phyloP scores from a whole-genome alignment of 2,113 vertebrate genomes.

The Corydoras maculifer region DNA sequence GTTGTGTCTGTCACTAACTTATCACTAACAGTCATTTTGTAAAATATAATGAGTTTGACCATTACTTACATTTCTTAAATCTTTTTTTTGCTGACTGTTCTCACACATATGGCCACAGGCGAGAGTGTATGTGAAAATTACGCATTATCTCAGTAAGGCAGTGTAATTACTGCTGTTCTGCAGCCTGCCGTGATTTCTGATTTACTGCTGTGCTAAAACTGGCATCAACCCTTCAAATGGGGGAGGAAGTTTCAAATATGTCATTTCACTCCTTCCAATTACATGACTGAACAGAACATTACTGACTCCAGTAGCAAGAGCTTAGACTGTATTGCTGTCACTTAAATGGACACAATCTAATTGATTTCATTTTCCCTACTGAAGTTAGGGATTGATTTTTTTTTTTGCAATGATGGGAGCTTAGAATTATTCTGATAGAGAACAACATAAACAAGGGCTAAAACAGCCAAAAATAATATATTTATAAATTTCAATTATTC shows the following conservation, averaged over 20 bases:
- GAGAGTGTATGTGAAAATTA: slow-evolving; percentile 22
- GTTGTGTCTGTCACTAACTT: too few relatives aligned
- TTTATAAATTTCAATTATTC: too few relatives aligned
- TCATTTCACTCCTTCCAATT: slow-evolving; percentile 12
- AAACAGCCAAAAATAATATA: too few relatives aligned
- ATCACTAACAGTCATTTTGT: not conserved
- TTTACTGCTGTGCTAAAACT: slow-evolving; percentile 25
- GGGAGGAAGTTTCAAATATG: slow-evolving; percentile 29
- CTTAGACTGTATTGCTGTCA: not conserved
- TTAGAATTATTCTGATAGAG: not conserved
- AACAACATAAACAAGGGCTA: not conserved
- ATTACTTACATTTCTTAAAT: not conserved
- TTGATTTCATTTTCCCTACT: not conserved
- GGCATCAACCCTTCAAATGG: slow-evolving; percentile 16
- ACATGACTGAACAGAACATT: slow-evolving; percentile 2
- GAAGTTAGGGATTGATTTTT: not conserved
- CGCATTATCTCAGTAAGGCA: slow-evolving; percentile 29
- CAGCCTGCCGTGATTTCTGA: slow-evolving; percentile 22
- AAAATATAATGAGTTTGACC: not conserved
- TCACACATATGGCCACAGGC: slow-evolving; percentile 19
- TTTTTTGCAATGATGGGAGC: not conserved
- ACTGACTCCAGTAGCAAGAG: not conserved
- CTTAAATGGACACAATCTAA: slow-evolving; percentile 3
- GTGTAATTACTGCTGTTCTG: slow-evolving; percentile 38
- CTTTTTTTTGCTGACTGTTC: slow-evolving; percentile 18